Conservation (phyloP, 2,888 invertebrate species). For the Cosmorhoe ocellata region DNA sequence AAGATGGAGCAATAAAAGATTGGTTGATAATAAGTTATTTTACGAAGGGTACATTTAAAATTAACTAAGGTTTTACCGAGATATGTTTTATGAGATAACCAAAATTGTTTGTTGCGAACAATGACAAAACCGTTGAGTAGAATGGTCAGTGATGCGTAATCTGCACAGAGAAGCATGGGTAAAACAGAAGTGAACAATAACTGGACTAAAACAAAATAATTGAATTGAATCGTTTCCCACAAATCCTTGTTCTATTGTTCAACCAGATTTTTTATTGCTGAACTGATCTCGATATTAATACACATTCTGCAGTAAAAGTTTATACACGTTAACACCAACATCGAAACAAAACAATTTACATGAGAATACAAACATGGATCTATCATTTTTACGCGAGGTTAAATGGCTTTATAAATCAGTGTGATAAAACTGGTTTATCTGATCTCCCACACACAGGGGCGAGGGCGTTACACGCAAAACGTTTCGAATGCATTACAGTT, state of each 20-base stretch:
- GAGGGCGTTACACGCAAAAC: slow-evolving; percentile 39
- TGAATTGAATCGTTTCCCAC: slow-evolving; percentile 13
- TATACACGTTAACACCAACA: slow-evolving; percentile 35
- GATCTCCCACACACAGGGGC: slow-evolving; percentile 37
- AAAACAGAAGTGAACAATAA: slow-evolving; percentile 9
- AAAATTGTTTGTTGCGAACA: no score
- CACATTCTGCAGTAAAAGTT: slow-evolving; percentile 29
- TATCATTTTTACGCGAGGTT: slow-evolving; percentile 63
- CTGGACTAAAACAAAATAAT: slow-evolving; percentile 11
- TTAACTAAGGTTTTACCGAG: no score
- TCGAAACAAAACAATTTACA: slow-evolving; percentile 59
- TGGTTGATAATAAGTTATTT: no score
- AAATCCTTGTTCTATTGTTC: slow-evolving; percentile 19
- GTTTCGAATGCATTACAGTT: slow-evolving; percentile 50
- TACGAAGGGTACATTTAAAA: no score
- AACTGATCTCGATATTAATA: slow-evolving; percentile 33
- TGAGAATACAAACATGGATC: slow-evolving; percentile 51
- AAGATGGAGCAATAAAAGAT: no score
- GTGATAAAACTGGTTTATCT: slow-evolving; percentile 58
- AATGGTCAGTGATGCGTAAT: no score
- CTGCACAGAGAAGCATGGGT: not conserved
- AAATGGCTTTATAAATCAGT: slow-evolving; percentile 66
- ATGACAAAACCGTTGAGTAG: no score
- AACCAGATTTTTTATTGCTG: slow-evolving; percentile 27
- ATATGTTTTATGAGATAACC: no score